These are phyloP conservation scores for Sitta europaea DNA, from an alignment of 2,113 vertebrate species.

Conservation along the genomic window DNA sequence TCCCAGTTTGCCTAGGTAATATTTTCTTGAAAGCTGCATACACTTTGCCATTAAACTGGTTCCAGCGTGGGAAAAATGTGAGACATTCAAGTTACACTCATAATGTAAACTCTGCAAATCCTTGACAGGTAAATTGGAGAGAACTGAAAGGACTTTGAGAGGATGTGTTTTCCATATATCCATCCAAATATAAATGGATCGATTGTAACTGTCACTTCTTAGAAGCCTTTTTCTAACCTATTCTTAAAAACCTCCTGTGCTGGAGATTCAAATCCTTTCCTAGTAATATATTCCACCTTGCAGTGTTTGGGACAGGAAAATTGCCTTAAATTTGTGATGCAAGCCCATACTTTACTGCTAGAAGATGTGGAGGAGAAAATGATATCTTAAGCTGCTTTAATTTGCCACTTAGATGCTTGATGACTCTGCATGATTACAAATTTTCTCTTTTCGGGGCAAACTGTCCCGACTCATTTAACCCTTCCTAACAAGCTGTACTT, in stretches of 20 bases:
- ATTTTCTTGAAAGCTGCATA: background rate
- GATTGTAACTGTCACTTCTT: background rate
- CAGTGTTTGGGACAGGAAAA: background rate
- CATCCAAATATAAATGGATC: background rate
- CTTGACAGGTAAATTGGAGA: background rate
- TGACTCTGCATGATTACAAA: background rate
- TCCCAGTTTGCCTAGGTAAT: background rate
- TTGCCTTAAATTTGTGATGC: background rate
- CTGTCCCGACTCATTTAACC: background rate
- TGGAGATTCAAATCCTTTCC: background rate
- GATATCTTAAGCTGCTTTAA: background rate
- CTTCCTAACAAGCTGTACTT: background rate
- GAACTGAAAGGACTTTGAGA: background rate
- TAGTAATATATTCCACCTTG: background rate
- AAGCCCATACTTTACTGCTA: background rate
- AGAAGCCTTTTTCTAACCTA: background rate
- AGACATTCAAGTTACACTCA: background rate
- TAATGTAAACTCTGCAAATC: background rate
- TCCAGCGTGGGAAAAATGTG: background rate
- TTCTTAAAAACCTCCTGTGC: background rate
- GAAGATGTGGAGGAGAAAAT: background rate
- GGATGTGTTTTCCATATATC: background rate
- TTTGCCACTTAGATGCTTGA: background rate
- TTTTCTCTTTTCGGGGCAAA: background rate
- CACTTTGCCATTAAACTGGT: background rate